These are phyloP conservation scores for Nasonovia ribisnigri DNA, from an alignment of 2,888 invertebrate species.

Conservation along the genomic window DNA sequence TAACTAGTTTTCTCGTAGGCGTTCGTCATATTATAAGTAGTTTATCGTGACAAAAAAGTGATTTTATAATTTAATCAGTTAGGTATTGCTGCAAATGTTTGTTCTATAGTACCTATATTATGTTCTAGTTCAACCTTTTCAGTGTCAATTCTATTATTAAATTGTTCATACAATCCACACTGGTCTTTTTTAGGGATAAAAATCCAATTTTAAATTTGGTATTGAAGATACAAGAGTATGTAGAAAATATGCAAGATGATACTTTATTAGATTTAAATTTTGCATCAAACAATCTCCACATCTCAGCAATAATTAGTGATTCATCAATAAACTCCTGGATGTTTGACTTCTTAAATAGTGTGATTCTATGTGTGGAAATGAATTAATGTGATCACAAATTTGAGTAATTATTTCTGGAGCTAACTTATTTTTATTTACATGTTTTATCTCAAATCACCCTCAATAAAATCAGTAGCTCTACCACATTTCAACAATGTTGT, in stretches of 20 bases:
- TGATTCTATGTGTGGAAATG: too few relatives aligned
- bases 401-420: too few relatives aligned
- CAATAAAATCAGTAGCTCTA: background rate
- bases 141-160: background rate
- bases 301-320: background rate
- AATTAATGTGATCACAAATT: too few relatives aligned
- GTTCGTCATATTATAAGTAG: background rate
- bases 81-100: background rate
- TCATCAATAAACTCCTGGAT: background rate
- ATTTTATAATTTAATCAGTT: background rate
- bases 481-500: background rate
- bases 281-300: conserved; percentile 10
- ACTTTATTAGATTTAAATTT: background rate
- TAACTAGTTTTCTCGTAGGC: background rate
- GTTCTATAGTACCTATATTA: background rate
- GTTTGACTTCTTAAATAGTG: background rate
- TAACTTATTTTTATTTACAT: background rate
- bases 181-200: too few relatives aligned
- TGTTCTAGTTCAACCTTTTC: background rate
- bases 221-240: too few relatives aligned
- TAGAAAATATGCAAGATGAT: too few relatives aligned
- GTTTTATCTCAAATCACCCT: background rate
- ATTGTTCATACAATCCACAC: background rate
- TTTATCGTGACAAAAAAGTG: too few relatives aligned
- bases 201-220: too few relatives aligned